Base-by-base conservation (phyloP, 92 coral and sea anemone species). In the Epizoanthus ramosus region DNA sequence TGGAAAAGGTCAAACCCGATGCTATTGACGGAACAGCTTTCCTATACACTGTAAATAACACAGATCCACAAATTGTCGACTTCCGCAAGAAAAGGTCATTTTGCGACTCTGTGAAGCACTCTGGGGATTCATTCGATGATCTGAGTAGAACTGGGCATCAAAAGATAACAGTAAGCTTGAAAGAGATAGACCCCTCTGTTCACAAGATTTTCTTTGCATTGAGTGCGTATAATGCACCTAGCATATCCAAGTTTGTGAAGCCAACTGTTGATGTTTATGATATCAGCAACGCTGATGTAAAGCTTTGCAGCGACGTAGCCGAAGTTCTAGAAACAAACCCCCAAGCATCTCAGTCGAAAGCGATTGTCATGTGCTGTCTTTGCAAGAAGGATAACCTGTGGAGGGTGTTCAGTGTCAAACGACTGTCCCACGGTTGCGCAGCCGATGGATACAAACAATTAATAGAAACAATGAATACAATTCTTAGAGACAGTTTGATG, bases 371-470 rank as follows among this genome's bases (percentile, higher is more conserved):
- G 69, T 79, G 57, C 50, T 43, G 83, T 24, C 35, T 79, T 4
- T 63, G 47, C 56, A 57, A 60, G 33, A 63, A 10, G 83, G 39
- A 21, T 17, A 10, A 24, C 71, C 52, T 66, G 43, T 79, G 83
- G 57, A 31, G 52, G 19, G 70, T 79, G 52, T 63, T 66, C 24
- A 63, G 71, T 35, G 53, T 66, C 66, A 79, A 57, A 14, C 52
- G 70, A 66, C 50, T 61, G 59, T 57, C 70, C 8, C 13, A n/a
- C 17, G 68, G 83, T 12, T 63, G 57, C 23, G 71, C 66, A 6
- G 56, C 56, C 71, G 72, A 79, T 79, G 84, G 39, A 8, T 50
- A 79, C 84, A 33, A 22, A 63, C 72, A 54, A 41, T 56, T 70
- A 53, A 70, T 70, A 25, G 9, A 70, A 41, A 70, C 74, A 19